A percentile compares a stretch with the other conserved stretches of the same genome.
Conservation (phyloP, 2,797 vertebrate genomes). For the Buceros bicornis region DNA sequence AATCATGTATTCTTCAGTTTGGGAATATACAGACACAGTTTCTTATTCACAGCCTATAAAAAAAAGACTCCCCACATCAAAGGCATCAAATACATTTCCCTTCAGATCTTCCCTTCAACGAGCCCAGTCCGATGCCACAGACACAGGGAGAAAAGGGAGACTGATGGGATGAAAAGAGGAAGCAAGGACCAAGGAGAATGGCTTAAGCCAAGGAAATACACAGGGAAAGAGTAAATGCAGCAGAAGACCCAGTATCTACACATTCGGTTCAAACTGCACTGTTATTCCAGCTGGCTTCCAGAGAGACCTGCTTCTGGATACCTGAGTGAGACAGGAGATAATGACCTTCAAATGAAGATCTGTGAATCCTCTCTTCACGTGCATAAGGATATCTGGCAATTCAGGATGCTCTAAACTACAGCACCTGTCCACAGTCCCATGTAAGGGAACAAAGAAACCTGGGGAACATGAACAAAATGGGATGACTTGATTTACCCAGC, state of each 20-base stretch:
- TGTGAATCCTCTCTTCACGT: not conserved
- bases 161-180: not conserved
- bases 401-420: not conserved
- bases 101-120: not conserved
- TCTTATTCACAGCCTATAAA: not conserved
- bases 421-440: not conserved
- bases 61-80: not conserved
- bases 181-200: not conserved
- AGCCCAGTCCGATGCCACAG: not conserved
- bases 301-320: not conserved
- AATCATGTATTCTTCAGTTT: conserved; percentile 22
- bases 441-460: not conserved
- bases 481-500: not conserved
- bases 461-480: not conserved
- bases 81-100: not conserved
- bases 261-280: not conserved
- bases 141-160: not conserved
- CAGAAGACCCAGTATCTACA: not conserved
- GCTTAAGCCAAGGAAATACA: not conserved
- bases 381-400: not conserved
- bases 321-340: not conserved
- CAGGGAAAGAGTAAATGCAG: not conserved
- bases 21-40: conserved; percentile 44
- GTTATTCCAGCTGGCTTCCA: not conserved
- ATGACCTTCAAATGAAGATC: not conserved